These are phyloP conservation scores for Ia io DNA, from an alignment of 2,113 vertebrate genomes.

Conservation along the genomic window DNA sequence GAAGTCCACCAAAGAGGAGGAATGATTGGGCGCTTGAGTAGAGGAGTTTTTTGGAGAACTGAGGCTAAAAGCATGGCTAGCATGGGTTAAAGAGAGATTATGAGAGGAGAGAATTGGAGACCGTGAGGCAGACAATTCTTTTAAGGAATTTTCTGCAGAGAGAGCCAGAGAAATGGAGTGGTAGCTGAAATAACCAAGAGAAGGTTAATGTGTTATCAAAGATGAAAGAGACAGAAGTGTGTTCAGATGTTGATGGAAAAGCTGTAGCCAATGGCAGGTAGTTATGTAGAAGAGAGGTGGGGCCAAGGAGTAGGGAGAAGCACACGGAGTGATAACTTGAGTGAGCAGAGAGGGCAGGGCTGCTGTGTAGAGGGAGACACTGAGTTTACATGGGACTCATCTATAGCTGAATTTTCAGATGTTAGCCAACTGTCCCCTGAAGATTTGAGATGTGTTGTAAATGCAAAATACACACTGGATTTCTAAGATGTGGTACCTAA, in stretches of 20 bases:
- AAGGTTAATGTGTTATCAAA: not conserved
- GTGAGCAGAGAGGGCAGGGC: not conserved
- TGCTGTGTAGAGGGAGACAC: not conserved
- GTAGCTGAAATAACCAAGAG: not conserved
- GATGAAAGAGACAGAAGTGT: not conserved
- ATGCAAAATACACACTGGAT: not conserved
- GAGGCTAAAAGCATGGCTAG: not conserved
- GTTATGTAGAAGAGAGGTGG: too few relatives aligned
- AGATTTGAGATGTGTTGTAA: not conserved
- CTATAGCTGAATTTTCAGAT: too few relatives aligned
- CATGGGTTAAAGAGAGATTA: not conserved
- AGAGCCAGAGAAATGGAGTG: not conserved
- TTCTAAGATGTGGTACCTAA: not conserved
- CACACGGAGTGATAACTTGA: too few relatives aligned
- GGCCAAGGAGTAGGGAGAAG: too few relatives aligned
- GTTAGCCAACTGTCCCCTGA: fast-evolving
- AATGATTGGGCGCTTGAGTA: not conserved
- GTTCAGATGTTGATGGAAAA: too few relatives aligned
- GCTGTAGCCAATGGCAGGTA: too few relatives aligned
- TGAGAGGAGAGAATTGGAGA: not conserved
- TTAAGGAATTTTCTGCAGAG: not conserved
- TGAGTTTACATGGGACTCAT: not conserved
- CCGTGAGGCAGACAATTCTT: not conserved
- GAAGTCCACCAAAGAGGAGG: not conserved
- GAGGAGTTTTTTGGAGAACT: not conserved